Evolutionary conservation across 2,888 invertebrate species (phyloP).

Genomic region (Diaperis boleti): DNA sequence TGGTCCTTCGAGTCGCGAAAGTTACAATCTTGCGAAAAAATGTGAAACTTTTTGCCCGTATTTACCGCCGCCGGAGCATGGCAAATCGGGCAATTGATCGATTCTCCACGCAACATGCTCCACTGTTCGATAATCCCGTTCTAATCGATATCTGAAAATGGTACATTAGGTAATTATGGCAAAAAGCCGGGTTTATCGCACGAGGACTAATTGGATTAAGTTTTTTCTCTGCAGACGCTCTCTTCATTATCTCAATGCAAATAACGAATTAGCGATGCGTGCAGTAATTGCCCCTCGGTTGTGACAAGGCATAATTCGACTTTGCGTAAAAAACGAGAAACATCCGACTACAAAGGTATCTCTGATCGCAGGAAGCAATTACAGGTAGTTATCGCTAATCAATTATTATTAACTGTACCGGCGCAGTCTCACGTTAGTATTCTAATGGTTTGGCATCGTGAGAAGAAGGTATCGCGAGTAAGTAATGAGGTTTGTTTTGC

Average conservation of each 20-base stretch:
- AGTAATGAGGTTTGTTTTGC: too few species aligned
- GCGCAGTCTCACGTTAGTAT: slow-evolving; percentile 37
- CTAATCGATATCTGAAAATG: slow-evolving; percentile 19
- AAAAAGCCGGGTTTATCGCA: slow-evolving; percentile 1
- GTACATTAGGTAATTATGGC: neutral
- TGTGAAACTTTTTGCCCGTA: neutral
- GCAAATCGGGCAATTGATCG: slow-evolving; percentile 29
- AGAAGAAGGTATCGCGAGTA: too few species aligned
- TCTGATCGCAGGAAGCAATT: slow-evolving; percentile 43
- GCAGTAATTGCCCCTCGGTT: too few species aligned
- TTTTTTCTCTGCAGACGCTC: slow-evolving; percentile 2
- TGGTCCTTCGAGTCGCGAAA: neutral
- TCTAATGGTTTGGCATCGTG: slow-evolving; percentile 35
- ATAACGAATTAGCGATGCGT: neutral
- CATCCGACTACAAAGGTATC: slow-evolving; percentile 40
- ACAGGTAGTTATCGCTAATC: slow-evolving; percentile 42
- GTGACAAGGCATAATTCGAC: neutral
- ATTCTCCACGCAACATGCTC: slow-evolving; percentile 30
- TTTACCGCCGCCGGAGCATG: slow-evolving; percentile 17
- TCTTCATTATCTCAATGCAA: too few species aligned
- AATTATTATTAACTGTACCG: slow-evolving; percentile 44
- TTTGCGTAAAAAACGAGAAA: slow-evolving; percentile 15
- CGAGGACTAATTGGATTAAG: slow-evolving; percentile 27
- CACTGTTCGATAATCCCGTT: slow-evolving; percentile 17
- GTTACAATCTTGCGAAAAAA: neutral